Evolutionary conservation across 1,140 invertebrate species (phyloP), one percentile per base, ranked within the genome.

Genomic region (Drosophila parvula): DNA sequence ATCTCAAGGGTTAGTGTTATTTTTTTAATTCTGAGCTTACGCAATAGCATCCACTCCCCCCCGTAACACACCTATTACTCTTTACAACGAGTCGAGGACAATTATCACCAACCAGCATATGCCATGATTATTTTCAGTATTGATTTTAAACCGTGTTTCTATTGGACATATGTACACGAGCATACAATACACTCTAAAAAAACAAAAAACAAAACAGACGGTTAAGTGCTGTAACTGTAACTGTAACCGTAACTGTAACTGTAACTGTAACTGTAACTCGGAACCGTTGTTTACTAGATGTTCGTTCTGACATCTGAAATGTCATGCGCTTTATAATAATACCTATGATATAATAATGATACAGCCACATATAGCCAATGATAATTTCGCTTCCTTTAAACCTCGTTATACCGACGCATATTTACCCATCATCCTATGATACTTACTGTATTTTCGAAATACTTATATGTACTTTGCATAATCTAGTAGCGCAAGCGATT

Each of bases 1-100:
- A 81, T 95, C 94, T 53, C 94, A 95, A 93, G 95, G 95, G 95
- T 95, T 93, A 93, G 93, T 93, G 73, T 76, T 79, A 71, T 71
- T 71, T 70, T 71, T 71, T 32, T 71, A 43, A 48, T 57, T 58
- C 63, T n/a, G 59, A 68, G 50, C 44, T 64, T 44, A 44, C 34
- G 51, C 51, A 22, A 55, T 27, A 55, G 51, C 51, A 55, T 55
- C 18, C 51, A 22, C 51, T 18, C 45, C 8, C 47, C 47, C 47
- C 28, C 28, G 28, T 50, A 50, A 50, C 48, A 50, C 16, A 18
- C 48, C 47, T n/a, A 47, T 9, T 9, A 47, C 45, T 47, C 22
- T n/a, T 7, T 47, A 27, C 27, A 28, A n/a, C 48, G 48, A 34
- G 30, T 51, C 50, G 50, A 27, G 51, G 51, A 38, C 34, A 6